phyloP scores from a whole-genome alignment of 2,888 invertebrate genomes.

The Macaria liturata region DNA sequence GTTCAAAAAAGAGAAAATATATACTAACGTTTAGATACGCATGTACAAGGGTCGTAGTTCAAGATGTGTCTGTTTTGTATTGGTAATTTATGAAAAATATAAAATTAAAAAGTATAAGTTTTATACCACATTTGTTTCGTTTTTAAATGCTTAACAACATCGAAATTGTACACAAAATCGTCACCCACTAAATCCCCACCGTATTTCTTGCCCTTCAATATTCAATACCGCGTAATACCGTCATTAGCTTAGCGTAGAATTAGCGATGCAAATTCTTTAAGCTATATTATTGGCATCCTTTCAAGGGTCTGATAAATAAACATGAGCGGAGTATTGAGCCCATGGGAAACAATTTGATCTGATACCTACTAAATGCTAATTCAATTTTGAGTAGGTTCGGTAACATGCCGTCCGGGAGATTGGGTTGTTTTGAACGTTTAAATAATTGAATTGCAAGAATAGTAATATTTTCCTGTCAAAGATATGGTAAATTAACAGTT shows the following conservation, averaged over 20 bases:
- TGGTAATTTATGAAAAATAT: no score
- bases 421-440: no score
- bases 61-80: no score
- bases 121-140: no score
- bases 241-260: conserved; percentile 49
- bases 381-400: conserved; percentile 57
- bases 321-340: conserved; percentile 61
- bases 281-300: conserved; percentile 66
- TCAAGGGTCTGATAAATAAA: conserved; percentile 74
- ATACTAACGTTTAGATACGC: no score
- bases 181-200: conserved; percentile 2
- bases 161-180: neutral
- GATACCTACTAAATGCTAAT: conserved; percentile 70
- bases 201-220: conserved; percentile 21
- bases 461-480: no score
- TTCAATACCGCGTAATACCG: conserved; percentile 27
- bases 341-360: conserved; percentile 61
- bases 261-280: conserved; percentile 68
- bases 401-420: conserved; percentile 1
- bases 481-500: no score
- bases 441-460: no score
- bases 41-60: no score
- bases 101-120: no score
- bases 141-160: neutral
- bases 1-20: no score